Conservation (phyloP, 2,888 invertebrate species). For the Cryptocheilus praepositus region DNA sequence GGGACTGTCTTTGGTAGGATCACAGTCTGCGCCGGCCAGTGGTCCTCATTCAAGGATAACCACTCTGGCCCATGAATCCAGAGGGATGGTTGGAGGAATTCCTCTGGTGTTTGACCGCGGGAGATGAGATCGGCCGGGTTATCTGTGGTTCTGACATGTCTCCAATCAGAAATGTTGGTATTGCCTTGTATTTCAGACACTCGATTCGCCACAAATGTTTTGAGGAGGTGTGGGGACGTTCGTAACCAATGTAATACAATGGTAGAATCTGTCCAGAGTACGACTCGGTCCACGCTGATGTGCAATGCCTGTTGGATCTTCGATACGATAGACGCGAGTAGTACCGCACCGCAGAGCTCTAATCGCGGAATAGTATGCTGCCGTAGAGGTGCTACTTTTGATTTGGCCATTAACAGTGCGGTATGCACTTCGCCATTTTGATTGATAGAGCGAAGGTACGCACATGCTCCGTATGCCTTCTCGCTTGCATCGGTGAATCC, state of each 20-base stretch:
- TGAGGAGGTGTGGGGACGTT: conserved; percentile 37
- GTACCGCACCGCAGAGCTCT: conserved; percentile 34
- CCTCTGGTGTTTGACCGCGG: no score
- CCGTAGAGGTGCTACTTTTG: conserved; percentile 39
- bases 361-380: conserved; percentile 26
- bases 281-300: conserved; percentile 42
- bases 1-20: neutral
- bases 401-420: no score
- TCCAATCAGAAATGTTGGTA: neutral
- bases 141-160: conserved; percentile 9
- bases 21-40: no score
- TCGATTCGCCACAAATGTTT: conserved; percentile 31
- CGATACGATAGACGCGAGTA: conserved; percentile 17
- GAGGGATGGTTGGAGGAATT: no score
- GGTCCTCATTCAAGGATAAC: neutral
- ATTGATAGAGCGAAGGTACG: no score
- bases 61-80: no score
- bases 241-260: conserved; percentile 46
- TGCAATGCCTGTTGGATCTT: conserved; percentile 8
- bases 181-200: conserved; percentile 13
- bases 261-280: no score
- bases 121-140: conserved; percentile 17
- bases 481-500: conserved; percentile 51
- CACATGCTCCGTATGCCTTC: no score
- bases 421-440: no score